phyloP scores from a whole-genome alignment of 2,888 invertebrate genomes.

The Acleris holmiana region DNA sequence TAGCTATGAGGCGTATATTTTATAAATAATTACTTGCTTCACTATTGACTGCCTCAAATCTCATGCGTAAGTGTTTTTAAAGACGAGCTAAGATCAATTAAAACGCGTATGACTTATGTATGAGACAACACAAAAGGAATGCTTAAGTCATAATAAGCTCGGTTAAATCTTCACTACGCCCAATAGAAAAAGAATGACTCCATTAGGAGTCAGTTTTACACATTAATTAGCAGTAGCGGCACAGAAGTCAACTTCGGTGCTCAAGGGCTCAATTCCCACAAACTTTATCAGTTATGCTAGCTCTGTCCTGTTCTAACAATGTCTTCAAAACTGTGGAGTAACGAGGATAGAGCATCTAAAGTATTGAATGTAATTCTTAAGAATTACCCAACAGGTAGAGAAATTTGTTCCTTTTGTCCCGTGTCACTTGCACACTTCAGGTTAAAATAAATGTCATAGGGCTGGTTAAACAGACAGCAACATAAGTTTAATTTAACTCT shows the following conservation, averaged over 20 bases:
- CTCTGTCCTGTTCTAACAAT: too few species aligned
- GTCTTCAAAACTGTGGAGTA: too few species aligned
- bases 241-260: not conserved
- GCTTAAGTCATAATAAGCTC: not conserved
- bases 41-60: too few species aligned
- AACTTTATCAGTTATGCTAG: too few species aligned
- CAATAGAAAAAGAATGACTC: not conserved
- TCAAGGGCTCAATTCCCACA: too few species aligned
- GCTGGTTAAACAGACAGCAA: constrained; percentile 1
- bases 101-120: not conserved
- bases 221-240: not conserved
- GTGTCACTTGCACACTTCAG: constrained; percentile 20
- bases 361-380: too few species aligned
- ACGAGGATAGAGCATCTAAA: too few species aligned
- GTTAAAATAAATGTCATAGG: constrained; percentile 4
- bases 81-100: too few species aligned
- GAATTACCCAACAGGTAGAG: not conserved
- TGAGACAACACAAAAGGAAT: not conserved
- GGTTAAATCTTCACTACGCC: not conserved
- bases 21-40: too few species aligned
- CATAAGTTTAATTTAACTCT: not conserved
- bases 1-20: too few species aligned
- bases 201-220: not conserved
- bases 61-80: too few species aligned
- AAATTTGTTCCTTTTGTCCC: constrained; percentile 19